These are phyloP conservation scores for Enteromius unitaeniatus DNA, from an alignment of 2,797 vertebrate species.

Conservation along the genomic window DNA sequence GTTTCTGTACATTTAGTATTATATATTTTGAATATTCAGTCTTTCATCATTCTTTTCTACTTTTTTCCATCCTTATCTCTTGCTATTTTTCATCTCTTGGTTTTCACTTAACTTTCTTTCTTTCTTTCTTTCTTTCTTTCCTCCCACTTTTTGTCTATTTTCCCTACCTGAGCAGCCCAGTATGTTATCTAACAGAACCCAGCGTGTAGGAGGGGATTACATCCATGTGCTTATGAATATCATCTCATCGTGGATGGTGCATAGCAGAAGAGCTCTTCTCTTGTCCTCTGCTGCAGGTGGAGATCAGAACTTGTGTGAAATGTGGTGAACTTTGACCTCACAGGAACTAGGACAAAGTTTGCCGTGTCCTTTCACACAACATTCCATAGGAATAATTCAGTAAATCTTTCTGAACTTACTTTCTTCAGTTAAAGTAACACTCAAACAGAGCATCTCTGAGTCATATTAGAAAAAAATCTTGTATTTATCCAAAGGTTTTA, in stretches of 20 bases:
- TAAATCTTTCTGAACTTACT: neutral
- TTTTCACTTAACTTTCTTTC: neutral
- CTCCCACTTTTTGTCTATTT: conserved; percentile 36
- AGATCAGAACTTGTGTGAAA: neutral
- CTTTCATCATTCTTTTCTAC: neutral
- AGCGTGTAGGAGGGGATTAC: conserved; percentile 59
- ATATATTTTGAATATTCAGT: neutral
- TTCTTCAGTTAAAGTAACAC: neutral
- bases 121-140: neutral
- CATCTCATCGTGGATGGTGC: conserved; percentile 47
- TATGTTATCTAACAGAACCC: conserved; percentile 61
- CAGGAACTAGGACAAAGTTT: conserved; percentile 21
- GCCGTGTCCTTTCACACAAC: neutral
- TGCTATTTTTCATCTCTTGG: neutral
- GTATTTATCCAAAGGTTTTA: neutral
- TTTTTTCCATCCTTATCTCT: neutral
- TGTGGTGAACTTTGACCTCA: conserved; percentile 32
- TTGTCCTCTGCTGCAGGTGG: conserved; percentile 13
- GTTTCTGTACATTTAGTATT: neutral
- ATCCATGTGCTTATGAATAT: conserved; percentile 52
- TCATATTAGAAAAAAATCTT: neutral
- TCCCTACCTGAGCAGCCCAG: conserved; percentile 44
- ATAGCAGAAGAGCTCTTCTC: conserved; percentile 56
- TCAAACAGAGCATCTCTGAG: neutral
- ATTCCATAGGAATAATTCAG: conserved; percentile 1